These are phyloP conservation scores for Euura lappo DNA, from an alignment of 1,140 invertebrate genomes.

Conservation along the genomic window DNA sequence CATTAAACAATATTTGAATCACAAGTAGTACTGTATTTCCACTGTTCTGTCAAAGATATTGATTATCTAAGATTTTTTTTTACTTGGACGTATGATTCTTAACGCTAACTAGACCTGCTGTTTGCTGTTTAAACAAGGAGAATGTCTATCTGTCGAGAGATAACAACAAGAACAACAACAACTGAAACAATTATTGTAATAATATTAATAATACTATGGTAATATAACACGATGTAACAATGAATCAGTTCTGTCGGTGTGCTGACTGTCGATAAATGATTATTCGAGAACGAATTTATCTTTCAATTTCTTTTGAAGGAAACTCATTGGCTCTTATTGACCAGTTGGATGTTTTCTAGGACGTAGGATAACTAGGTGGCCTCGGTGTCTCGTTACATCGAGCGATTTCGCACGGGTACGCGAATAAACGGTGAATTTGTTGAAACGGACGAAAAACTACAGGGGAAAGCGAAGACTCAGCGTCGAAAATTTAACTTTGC, in stretches of 20 bases:
- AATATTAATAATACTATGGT: not conserved
- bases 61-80: no score
- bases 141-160: not conserved
- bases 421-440: no score
- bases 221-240: not conserved
- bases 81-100: no score
- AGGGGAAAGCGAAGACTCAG: not conserved
- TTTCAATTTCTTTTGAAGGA: no score
- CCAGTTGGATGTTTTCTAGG: constrained; percentile 6
- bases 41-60: not conserved
- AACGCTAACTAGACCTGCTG: no score
- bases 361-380: constrained; percentile 1
- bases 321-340: not conserved
- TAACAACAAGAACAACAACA: not conserved
- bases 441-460: no score
- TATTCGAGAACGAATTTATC: no score
- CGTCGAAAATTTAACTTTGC: constrained; percentile 41
- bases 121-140: no score
- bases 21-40: constrained; percentile 3
- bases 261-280: no score
- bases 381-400: constrained; percentile 1
- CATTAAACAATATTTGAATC: not conserved
- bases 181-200: not conserved
- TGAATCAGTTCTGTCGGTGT: not conserved
- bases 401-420: no score